Evolutionary conservation across 2,797 vertebrate species (phyloP).

Genomic region (Urosaurus nigricauda): DNA sequence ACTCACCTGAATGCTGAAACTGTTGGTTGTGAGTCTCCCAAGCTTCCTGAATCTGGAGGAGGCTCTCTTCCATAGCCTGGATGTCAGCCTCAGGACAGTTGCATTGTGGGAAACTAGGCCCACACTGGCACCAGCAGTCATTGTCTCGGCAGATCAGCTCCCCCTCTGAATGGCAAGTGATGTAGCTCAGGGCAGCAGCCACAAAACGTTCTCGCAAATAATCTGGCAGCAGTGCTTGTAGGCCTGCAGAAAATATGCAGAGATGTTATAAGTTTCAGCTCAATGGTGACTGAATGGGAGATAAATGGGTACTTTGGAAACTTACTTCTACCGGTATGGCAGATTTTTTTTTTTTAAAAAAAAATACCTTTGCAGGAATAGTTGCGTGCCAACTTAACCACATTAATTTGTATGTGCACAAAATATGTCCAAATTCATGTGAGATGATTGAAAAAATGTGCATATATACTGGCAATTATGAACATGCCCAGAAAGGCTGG

Average conservation of each 20-base stretch:
- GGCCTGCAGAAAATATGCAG: slow-evolving; percentile 77
- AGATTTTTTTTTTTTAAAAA: neutral
- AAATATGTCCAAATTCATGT: neutral
- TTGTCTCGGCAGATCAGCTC: slow-evolving; percentile 91
- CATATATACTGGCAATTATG: neutral
- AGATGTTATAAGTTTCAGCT: neutral
- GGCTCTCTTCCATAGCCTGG: slow-evolving; percentile 92
- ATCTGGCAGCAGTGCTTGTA: slow-evolving; percentile 93
- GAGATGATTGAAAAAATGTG: neutral
- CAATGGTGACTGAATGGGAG: neutral
- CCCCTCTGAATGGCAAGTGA: slow-evolving; percentile 94
- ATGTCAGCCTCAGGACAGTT: slow-evolving; percentile 94
- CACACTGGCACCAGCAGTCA: slow-evolving; percentile 95
- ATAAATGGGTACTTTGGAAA: neutral
- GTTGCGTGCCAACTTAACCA: neutral
- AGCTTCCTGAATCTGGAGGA: slow-evolving; percentile 87
- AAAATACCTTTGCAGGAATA: neutral
- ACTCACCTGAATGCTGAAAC: slow-evolving; percentile 94
- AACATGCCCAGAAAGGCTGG: neutral
- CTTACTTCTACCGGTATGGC: neutral
- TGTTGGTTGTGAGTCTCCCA: slow-evolving; percentile 89
- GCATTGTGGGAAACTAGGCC: slow-evolving; percentile 89
- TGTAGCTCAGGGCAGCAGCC: slow-evolving; percentile 94
- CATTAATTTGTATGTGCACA: neutral
- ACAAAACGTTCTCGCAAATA: slow-evolving; percentile 93